These are phyloP conservation scores for Neodiprion pinetum DNA, from an alignment of 1,140 invertebrate genomes.

Conservation along the genomic window DNA sequence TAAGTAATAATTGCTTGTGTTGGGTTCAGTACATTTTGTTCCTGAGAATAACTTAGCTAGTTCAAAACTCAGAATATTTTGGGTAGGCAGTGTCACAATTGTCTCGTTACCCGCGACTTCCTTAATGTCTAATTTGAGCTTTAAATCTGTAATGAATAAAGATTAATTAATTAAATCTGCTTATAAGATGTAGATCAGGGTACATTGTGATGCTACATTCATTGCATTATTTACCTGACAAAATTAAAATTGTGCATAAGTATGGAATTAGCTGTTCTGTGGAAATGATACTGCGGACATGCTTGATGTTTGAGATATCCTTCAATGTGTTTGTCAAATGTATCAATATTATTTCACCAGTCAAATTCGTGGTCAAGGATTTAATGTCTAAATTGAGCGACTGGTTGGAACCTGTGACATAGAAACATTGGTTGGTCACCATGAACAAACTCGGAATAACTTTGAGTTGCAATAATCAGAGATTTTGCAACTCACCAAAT, in stretches of 20 bases:
- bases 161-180: not conserved
- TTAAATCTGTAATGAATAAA: conserved; percentile 38
- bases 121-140: conserved; percentile 40
- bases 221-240: conserved; percentile 38
- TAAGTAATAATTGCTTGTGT: conserved; percentile 53
- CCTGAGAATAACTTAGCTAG: conserved; percentile 53
- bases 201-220: not conserved
- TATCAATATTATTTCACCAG: conserved; percentile 49
- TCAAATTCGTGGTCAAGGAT: conserved; percentile 41
- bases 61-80: conserved; percentile 56
- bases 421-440: conserved; percentile 16
- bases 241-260: conserved; percentile 50
- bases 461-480: not conserved
- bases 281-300: conserved; percentile 42
- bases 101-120: conserved; percentile 43
- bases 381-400: conserved; percentile 45
- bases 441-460: conserved; percentile 6
- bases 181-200: not conserved
- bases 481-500: conserved; percentile 37
- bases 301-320: conserved; percentile 37
- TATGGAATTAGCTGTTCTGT: conserved; percentile 37
- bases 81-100: conserved; percentile 50
- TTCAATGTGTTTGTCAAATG: conserved; percentile 54
- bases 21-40: conserved; percentile 47
- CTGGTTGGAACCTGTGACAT: conserved; percentile 44